Evolutionary conservation across 1,140 invertebrate genomes (phyloP).

Genomic region (Philotrypesis tridentata): DNA sequence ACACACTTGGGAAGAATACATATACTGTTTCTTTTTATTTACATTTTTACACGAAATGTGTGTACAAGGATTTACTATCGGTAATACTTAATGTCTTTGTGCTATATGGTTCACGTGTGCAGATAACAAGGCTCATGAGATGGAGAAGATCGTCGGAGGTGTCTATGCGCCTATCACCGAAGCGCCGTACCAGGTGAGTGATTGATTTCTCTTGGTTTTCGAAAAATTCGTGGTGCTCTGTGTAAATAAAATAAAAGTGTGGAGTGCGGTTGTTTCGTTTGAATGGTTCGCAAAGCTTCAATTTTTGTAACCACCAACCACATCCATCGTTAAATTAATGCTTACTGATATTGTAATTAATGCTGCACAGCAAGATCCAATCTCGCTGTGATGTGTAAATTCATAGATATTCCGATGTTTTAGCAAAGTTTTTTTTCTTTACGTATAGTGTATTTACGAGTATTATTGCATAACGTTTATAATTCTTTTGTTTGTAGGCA

Average conservation of each 20-base stretch:
- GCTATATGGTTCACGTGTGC: not conserved
- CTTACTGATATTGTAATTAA: too few relatives aligned
- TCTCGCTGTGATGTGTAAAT: too few relatives aligned
- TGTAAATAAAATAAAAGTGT: not conserved
- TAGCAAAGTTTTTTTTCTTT: too few relatives aligned
- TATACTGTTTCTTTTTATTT: not conserved
- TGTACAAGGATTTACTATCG: not conserved
- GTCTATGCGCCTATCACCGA: conserved; percentile 18
- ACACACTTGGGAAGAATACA: not conserved
- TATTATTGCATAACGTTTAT: not conserved
- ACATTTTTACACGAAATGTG: not conserved
- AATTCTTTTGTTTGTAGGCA: conserved; percentile 15
- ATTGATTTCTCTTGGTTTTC: conserved; percentile 4
- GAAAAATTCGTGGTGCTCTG: not conserved
- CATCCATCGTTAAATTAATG: too few relatives aligned
- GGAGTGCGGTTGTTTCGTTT: too few relatives aligned
- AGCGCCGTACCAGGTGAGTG: conserved; percentile 47
- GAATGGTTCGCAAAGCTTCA: too few relatives aligned
- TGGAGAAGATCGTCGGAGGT: conserved; percentile 44
- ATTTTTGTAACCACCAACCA: too few relatives aligned
- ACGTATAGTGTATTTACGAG: too few relatives aligned
- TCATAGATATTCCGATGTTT: too few relatives aligned
- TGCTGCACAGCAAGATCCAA: too few relatives aligned
- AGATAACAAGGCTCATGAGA: conserved; percentile 1
- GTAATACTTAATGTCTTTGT: not conserved